Evolutionary conservation across 1,140 invertebrate genomes (phyloP), one percentile per base, ranked within the genome.

Genomic region (Cydia fagiglandana): DNA sequence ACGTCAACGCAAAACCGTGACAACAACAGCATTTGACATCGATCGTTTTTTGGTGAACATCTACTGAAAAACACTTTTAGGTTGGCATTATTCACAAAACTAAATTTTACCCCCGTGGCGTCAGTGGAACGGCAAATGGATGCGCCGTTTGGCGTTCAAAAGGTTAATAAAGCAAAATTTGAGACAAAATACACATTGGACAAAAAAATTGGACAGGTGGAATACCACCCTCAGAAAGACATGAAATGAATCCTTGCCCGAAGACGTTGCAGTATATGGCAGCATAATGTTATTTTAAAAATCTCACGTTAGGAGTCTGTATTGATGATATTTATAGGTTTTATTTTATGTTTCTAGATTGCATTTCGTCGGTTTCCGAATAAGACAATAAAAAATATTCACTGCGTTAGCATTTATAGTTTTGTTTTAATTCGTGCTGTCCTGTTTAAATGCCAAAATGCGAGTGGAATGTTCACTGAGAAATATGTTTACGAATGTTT

Each of bases 401-500:
- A 70, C 66, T 70, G 66, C 66, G 34, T 41, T 70, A 70, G 66
- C 66, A 70, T 70, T 74, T 77, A 75, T 75, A 28, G 64, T 76
- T 73, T 73, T 56, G 66, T 28, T 73, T 24, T 24, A 3, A 47
- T 68, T 78, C 75, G 78, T 79, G 61, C 78, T 61, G 74, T 75
- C 79, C 61, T 73, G 61, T 50, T 45, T 70, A 38, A 20, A 76
- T 74, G 83, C 79, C 83, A 85, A 82, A 83, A 77, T 73, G 73
- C 74, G 77, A 80, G 81, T 81, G 81, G 82, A 83, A 78, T 79
- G 83, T 85, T 87, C 68, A 80, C 79, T 75, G 76, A 50, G 20
- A 61, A 24, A 80, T 80, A 77, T 68, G 77, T 77, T 80, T 79
- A 77, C 75, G 73, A 83, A 87, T 83, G 86, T 92, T 92, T 92